Base-by-base conservation (phyloP, 2,797 vertebrate species). In the Oreonectes daqikongensis region DNA sequence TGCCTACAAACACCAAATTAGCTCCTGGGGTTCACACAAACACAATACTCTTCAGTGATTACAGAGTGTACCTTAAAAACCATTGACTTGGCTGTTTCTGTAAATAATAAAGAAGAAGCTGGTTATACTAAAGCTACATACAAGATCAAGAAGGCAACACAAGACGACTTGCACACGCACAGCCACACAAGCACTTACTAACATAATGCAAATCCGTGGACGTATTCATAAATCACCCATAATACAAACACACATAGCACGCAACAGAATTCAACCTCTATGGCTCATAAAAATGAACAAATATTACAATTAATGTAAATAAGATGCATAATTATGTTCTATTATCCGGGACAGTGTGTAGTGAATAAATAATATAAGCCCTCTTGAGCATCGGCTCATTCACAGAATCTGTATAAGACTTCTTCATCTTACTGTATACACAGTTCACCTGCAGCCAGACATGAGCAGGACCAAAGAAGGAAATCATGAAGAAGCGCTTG, bases 371-470 rank as follows among this genome's bases (percentile, higher is more conserved):
- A 65, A 67, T 32, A 35, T 44, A 40, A 63, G 59, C 12, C 28
- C 61, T 70, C 59, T 67, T 53, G 57, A 64, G 17, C 18, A 70
- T 77, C 57, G 30, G 18, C 64, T 59, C 26, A 44, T 20, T 57
- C 22, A 64, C 24, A 57, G n/a, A 32, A 2, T 17, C 26, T 17
- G 28, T 18, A 8, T 35, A 61, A 32, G 57, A 35, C 30, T 18
- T 67, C 26, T 11, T 74, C 9, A 9, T 38, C 67, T 24, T 28
- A 59, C 57, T 64, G 67, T 65, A 76, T 75, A 81, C 69, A 79
- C 69, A 79, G 32, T 66, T 67, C 66, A 68, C 75, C 72, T 78
- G 75, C 67, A 74, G 71, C 63, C 70, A 69, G 57, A 75, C 55
- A 30, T 32, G 52, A 64, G 57, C 20, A 24, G 61, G 20, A 48